A percentile compares a stretch with the other conserved stretches of the same genome.
phyloP scores from a whole-genome alignment of 2,888 invertebrate species.

The Sceliomorpha sp. region DNA sequence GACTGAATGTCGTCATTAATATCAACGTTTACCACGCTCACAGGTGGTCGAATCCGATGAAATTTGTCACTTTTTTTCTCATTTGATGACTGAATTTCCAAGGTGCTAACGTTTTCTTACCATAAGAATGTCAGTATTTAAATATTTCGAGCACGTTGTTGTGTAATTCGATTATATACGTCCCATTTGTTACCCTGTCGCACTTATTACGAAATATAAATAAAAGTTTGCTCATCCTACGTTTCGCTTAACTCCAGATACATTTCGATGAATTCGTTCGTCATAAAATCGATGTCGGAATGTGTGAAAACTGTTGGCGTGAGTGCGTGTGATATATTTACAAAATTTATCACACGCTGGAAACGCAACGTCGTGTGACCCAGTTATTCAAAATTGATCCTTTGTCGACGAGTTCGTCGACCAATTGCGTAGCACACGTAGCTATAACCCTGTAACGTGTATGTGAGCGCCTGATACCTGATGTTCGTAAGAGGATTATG shows the following conservation, averaged over 20 bases:
- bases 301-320: too few relatives aligned
- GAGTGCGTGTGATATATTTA: too few relatives aligned
- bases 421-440: constrained; percentile 4
- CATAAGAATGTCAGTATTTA: constrained; percentile 24
- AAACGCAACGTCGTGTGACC: constrained; percentile 18
- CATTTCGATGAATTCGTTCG: too few relatives aligned
- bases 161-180: constrained; percentile 38
- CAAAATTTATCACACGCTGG: too few relatives aligned
- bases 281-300: too few relatives aligned
- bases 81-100: background rate
- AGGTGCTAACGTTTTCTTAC: constrained; percentile 18
- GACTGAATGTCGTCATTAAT: constrained; percentile 53
- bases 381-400: constrained; percentile 24
- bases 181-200: constrained; percentile 37
- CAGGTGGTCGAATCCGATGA: constrained; percentile 65
- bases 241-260: too few relatives aligned
- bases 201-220: too few relatives aligned
- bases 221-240: too few relatives aligned
- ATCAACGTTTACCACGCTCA: constrained; percentile 65
- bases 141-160: constrained; percentile 29
- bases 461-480: constrained; percentile 61
- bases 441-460: constrained; percentile 12
- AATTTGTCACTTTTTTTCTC: constrained; percentile 54
- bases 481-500: constrained; percentile 71
- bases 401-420: constrained; percentile 6